phyloP scores from a whole-genome alignment of 1,140 invertebrate species.

The Protaetia brevitarsis region DNA sequence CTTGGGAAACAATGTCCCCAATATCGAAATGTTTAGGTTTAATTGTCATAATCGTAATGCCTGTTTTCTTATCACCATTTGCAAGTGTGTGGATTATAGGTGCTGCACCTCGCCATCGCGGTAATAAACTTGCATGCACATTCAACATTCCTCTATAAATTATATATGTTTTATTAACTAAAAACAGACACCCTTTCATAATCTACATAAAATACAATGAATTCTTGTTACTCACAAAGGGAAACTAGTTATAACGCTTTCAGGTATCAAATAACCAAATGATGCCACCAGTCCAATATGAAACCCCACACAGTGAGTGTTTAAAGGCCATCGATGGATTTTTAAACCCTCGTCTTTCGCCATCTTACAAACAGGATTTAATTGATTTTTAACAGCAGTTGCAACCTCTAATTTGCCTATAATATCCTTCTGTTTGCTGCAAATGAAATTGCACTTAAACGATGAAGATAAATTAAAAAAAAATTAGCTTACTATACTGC shows the following conservation, averaged over 20 bases:
- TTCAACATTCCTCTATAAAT: conserved; percentile 82
- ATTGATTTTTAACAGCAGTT: conserved; percentile 52
- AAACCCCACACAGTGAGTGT: conserved; percentile 49
- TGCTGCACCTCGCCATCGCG: conserved; percentile 88
- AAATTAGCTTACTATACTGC: conserved; percentile 50
- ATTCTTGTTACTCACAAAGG: conserved; percentile 52
- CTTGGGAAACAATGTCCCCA: conserved; percentile 75
- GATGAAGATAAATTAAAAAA: background rate
- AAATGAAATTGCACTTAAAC: conserved; percentile 5
- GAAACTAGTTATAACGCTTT: conserved; percentile 60
- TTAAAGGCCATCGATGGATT: conserved; percentile 58
- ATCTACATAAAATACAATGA: background rate
- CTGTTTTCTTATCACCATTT: conserved; percentile 78
- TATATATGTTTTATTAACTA: conserved; percentile 17
- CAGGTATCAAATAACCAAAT: conserved; percentile 69
- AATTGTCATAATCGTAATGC: conserved; percentile 87
- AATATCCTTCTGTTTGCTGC: conserved; percentile 44
- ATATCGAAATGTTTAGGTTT: conserved; percentile 83
- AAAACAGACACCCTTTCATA: background rate
- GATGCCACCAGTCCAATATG: conserved; percentile 69
- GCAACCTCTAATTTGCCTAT: conserved; percentile 59
- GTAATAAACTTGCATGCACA: conserved; percentile 88
- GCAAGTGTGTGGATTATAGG: conserved; percentile 82
- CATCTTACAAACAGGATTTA: conserved; percentile 56
- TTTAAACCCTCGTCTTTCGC: conserved; percentile 51